Evolutionary conservation across 2,797 vertebrate species (phyloP).

Genomic region (Florisuga fusca): DNA sequence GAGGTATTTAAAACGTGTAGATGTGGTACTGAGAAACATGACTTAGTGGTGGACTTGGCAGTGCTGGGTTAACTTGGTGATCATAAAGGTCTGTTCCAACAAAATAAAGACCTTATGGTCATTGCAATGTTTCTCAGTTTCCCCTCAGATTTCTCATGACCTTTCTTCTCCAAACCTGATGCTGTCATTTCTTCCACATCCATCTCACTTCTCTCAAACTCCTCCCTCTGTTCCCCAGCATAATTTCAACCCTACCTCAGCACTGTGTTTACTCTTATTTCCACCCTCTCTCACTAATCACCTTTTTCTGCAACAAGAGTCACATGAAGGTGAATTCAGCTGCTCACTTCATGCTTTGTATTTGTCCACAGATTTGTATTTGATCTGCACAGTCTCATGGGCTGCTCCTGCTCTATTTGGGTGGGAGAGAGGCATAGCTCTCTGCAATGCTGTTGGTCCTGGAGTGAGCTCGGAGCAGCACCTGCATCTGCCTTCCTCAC

Average conservation of each 20-base stretch:
- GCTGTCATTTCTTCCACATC: background rate
- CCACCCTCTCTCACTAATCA: background rate
- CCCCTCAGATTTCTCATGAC: background rate
- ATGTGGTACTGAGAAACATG: too few species aligned
- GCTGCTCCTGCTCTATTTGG: background rate
- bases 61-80: too few species aligned
- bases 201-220: background rate
- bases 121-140: background rate
- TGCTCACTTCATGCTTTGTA: background rate
- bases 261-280: background rate
- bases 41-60: too few species aligned
- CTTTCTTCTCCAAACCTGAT: background rate
- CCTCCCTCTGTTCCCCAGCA: background rate
- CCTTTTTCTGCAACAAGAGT: background rate
- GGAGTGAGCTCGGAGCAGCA: background rate
- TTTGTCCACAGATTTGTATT: background rate
- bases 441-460: background rate
- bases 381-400: background rate
- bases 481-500: background rate
- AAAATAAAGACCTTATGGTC: too few species aligned
- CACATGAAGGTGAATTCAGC: accelerated
- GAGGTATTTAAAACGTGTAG: too few species aligned
- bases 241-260: background rate
- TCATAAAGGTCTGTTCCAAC: too few species aligned
- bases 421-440: background rate